A percentile compares a stretch with the other conserved stretches of the same genome.
phyloP scores from a whole-genome alignment of 2,113 vertebrate species.

The Leptobrachium leishanense region DNA sequence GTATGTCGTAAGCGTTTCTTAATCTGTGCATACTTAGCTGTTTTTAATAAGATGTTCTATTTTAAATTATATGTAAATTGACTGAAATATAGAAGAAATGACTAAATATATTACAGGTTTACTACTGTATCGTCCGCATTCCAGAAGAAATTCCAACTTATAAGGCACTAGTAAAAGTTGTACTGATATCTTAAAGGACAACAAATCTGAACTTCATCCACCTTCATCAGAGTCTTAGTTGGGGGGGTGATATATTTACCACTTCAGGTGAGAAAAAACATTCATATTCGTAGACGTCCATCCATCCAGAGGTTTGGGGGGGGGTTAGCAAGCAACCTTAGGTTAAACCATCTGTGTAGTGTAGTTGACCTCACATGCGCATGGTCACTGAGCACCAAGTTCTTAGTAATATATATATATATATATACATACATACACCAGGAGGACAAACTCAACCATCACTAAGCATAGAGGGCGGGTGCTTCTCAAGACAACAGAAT shows the following conservation, averaged over 20 bases:
- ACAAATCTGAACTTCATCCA: slow-evolving; percentile 71
- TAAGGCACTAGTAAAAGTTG: slow-evolving; percentile 83
- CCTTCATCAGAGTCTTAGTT: not conserved
- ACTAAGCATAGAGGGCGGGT: too few relatives aligned
- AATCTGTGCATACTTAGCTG: slow-evolving; percentile 99
- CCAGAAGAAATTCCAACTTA: slow-evolving; percentile 84
- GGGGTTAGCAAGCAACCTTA: slow-evolving; percentile 52
- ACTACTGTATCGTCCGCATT: slow-evolving; percentile 93
- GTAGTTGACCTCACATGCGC: slow-evolving; percentile 59
- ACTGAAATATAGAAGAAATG: slow-evolving; percentile 92
- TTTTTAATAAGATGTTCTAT: slow-evolving; percentile 99
- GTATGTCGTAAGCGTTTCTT: slow-evolving; percentile 99
- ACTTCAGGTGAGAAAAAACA: slow-evolving; percentile 55
- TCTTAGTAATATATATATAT: slow-evolving; percentile 54
- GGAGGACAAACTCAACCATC: slow-evolving; percentile 38
- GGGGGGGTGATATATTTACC: slow-evolving; percentile 52
- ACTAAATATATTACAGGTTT: slow-evolving; percentile 94
- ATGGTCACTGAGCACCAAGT: slow-evolving; percentile 62
- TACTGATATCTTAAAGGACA: slow-evolving; percentile 88
- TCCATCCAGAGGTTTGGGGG: slow-evolving; percentile 55
- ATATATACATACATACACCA: slow-evolving; percentile 56
- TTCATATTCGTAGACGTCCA: slow-evolving; percentile 64
- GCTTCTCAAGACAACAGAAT: too few relatives aligned
- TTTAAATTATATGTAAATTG: slow-evolving; percentile 99
- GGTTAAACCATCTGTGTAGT: slow-evolving; percentile 58